Conservation (phyloP, 2,888 invertebrate species). For the Drosophila paranaensis region DNA sequence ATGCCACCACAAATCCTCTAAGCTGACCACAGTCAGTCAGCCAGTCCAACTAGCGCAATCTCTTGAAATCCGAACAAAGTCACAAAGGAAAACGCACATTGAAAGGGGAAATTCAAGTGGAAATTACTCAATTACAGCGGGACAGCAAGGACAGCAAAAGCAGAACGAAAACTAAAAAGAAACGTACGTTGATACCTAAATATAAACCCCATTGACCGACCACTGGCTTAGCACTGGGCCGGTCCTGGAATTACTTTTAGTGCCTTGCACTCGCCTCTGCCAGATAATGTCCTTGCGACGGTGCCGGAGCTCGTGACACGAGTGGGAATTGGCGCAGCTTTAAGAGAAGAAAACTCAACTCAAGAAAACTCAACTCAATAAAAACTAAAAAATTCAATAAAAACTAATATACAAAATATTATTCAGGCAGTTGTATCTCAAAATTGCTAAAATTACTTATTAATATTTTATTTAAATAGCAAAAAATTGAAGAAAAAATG, state of each 20-base stretch:
- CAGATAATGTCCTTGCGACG: slow-evolving; percentile 39
- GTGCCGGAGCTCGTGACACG: slow-evolving; percentile 40
- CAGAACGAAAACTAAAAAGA: slow-evolving; percentile 1
- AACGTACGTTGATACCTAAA: slow-evolving; percentile 46
- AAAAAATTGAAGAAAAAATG: too few species aligned
- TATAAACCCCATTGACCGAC: slow-evolving; percentile 53
- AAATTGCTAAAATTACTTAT: too few species aligned
- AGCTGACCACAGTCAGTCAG: slow-evolving; percentile 52
- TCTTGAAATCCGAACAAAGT: slow-evolving; percentile 75
- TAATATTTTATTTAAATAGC: too few species aligned
- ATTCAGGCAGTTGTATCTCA: too few species aligned
- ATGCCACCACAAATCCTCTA: slow-evolving; percentile 75
- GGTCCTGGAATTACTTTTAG: slow-evolving; percentile 28
- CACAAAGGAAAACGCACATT: slow-evolving; percentile 61
- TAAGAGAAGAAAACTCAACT: too few species aligned
- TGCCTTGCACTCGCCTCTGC: slow-evolving; percentile 22
- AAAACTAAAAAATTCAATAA: too few species aligned
- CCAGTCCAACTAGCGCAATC: slow-evolving; percentile 43
- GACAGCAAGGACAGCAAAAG: slow-evolving; percentile 7
- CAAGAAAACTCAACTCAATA: too few species aligned
- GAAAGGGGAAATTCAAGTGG: slow-evolving; percentile 81
- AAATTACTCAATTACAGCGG: slow-evolving; percentile 77
- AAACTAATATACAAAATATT: too few species aligned
- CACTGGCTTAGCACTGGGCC: slow-evolving; percentile 42
- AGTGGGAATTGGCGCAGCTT: too few species aligned